Conservation (phyloP, 1,140 invertebrate species). For the Globodera ellingtonae region DNA sequence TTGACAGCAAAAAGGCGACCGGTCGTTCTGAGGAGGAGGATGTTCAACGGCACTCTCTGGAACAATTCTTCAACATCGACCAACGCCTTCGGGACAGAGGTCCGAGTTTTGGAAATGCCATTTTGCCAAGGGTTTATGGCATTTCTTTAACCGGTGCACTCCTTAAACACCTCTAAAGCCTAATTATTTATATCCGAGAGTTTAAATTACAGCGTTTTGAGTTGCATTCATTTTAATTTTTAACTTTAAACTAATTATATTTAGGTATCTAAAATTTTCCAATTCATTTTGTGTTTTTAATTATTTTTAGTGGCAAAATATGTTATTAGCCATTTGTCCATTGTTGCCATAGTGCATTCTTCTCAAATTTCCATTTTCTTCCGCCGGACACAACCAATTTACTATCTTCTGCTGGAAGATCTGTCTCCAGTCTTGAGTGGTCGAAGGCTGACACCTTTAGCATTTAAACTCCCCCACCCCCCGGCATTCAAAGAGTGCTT, state of each 20-base stretch:
- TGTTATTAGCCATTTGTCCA: neutral
- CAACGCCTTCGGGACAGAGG: conserved; percentile 22
- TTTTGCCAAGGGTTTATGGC: neutral
- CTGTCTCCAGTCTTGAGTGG: neutral
- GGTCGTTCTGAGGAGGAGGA: neutral
- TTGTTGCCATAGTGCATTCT: conserved; percentile 5
- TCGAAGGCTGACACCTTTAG: neutral
- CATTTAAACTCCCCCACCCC: too few species aligned
- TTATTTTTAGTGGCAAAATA: neutral
- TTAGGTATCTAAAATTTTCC: too few species aligned
- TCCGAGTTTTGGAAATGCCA: neutral
- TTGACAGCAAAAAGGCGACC: neutral
- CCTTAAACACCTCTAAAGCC: too few species aligned
- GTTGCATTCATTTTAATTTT: too few species aligned
- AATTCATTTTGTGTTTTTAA: too few species aligned
- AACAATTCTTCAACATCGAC: conserved; percentile 17
- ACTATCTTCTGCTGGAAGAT: neutral
- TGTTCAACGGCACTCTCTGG: conserved; percentile 9
- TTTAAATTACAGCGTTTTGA: too few species aligned
- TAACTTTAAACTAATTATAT: too few species aligned
- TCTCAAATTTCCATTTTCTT: neutral
- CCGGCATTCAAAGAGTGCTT: too few species aligned
- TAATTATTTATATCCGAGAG: too few species aligned
- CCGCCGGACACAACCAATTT: neutral
- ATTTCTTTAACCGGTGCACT: too few species aligned